Evolutionary conservation across 2,888 invertebrate genomes (phyloP).

Genomic region (Tiphia femorata): DNA sequence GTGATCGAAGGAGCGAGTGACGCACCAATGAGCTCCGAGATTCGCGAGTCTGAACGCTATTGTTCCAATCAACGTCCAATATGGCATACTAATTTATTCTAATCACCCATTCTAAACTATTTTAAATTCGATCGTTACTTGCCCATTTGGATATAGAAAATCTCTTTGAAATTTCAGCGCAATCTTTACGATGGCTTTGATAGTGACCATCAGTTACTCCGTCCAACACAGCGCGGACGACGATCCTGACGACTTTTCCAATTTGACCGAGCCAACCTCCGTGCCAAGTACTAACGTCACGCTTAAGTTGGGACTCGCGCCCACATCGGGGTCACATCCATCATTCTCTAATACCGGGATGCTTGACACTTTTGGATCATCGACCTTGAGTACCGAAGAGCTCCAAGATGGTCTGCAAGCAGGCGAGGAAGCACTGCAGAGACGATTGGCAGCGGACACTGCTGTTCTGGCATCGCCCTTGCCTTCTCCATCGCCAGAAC

Average conservation of each 20-base stretch:
- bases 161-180: slow-evolving; percentile 66
- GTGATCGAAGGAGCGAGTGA: slow-evolving; percentile 22
- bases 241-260: slow-evolving; percentile 3
- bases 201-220: slow-evolving; percentile 72
- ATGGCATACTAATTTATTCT: too few relatives aligned
- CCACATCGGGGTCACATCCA: not conserved
- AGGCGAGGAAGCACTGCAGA: slow-evolving; percentile 73
- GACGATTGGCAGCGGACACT: slow-evolving; percentile 72
- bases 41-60: too few relatives aligned
- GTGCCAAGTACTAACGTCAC: not conserved
- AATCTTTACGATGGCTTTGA: slow-evolving; percentile 70
- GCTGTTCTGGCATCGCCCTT: slow-evolving; percentile 70
- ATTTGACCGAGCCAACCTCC: slow-evolving; percentile 10
- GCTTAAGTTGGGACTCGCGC: not conserved
- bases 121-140: too few relatives aligned
- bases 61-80: too few relatives aligned
- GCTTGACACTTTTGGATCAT: not conserved
- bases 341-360: not conserved
- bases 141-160: too few relatives aligned
- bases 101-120: too few relatives aligned
- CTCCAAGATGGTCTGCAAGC: slow-evolving; percentile 71
- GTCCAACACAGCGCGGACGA: slow-evolving; percentile 37
- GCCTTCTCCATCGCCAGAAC: slow-evolving; percentile 74
- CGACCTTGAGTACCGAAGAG: slow-evolving; percentile 63
- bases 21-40: too few relatives aligned